These are phyloP conservation scores for Hippocampus barbouri DNA, from an alignment of 2,113 vertebrate genomes.

Conservation along the genomic window DNA sequence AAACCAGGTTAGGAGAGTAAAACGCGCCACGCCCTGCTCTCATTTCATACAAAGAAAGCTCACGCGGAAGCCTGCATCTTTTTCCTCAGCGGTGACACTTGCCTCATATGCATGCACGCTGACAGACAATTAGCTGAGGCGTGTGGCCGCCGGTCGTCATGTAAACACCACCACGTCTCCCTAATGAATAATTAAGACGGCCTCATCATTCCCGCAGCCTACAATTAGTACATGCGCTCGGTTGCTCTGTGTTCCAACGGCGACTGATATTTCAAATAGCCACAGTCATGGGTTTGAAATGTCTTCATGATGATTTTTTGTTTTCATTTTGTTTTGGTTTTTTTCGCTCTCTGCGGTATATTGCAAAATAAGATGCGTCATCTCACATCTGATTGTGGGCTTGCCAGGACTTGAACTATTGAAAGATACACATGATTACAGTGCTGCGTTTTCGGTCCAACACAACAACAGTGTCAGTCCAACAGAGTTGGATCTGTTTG, in stretches of 20 bases:
- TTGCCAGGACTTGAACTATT: not conserved
- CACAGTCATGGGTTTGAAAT: not conserved
- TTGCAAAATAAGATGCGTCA: not conserved
- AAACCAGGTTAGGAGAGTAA: slow-evolving; percentile 22
- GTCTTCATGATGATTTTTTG: not conserved
- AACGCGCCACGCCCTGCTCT: slow-evolving; percentile 19
- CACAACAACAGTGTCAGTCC: not conserved
- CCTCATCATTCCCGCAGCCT: not conserved
- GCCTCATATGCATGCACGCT: not conserved
- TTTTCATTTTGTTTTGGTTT: too few species aligned
- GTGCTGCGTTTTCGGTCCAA: not conserved
- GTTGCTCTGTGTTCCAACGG: not conserved
- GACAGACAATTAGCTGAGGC: not conserved
- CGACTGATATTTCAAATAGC: not conserved
- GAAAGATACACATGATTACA: not conserved
- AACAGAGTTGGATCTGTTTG: not conserved
- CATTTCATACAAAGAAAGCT: not conserved
- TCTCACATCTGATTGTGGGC: not conserved
- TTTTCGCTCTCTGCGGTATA: not conserved
- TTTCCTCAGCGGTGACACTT: not conserved
- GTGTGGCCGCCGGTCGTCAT: not conserved
- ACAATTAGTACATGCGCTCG: not conserved
- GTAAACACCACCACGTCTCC: not conserved
- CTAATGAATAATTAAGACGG: not conserved
- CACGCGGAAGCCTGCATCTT: not conserved